Conservation (phyloP, 2,113 vertebrate species). For the Physeter macrocephalus region DNA sequence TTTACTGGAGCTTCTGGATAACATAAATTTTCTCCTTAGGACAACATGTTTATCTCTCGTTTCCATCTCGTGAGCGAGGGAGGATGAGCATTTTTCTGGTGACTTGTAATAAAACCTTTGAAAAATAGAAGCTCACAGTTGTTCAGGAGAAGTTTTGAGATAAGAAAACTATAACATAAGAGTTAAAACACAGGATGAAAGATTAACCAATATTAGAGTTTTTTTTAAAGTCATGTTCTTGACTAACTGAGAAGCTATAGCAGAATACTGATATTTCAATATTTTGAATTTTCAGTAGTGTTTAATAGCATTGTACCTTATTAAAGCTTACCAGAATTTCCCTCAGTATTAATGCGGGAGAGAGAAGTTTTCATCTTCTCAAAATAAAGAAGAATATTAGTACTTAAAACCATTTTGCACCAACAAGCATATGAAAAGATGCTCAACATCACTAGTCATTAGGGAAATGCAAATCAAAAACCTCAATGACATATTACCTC, state of each 20-base stretch:
- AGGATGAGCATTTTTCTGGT: background rate
- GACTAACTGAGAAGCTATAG: background rate
- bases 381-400: background rate
- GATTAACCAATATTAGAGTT: background rate
- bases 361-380: background rate
- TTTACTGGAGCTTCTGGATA: background rate
- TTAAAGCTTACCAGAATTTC: background rate
- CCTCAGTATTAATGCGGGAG: background rate
- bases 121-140: slow-evolving; percentile 11
- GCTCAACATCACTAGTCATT: background rate
- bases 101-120: slow-evolving; percentile 33
- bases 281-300: background rate
- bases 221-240: background rate
- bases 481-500: background rate
- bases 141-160: slow-evolving; percentile 21
- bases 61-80: background rate
- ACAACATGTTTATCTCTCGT: background rate
- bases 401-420: background rate
- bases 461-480: background rate
- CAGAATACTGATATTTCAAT: background rate
- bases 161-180: slow-evolving; percentile 38
- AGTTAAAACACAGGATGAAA: slow-evolving; percentile 30
- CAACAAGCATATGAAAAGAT: background rate
- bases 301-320: background rate
- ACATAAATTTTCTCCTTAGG: background rate